A percentile compares a stretch with the other conserved stretches of the same genome.
Conservation (phyloP, 1,140 invertebrate species). For the Ips nitidus region DNA sequence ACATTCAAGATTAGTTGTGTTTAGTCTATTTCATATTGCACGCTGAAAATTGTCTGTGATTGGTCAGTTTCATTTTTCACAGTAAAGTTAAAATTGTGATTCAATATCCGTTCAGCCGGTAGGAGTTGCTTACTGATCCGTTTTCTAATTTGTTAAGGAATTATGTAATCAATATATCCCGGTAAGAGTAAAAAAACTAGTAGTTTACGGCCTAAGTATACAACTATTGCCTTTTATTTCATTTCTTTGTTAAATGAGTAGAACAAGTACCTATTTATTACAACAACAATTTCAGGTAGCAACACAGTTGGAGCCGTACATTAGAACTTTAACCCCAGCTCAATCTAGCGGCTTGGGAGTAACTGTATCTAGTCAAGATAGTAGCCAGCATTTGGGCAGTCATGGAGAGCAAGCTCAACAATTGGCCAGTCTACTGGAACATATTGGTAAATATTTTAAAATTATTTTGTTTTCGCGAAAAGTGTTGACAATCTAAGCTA, state of each 20-base stretch:
- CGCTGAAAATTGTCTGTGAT: no score
- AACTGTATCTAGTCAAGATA: conserved; percentile 43
- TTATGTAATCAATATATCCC: no score
- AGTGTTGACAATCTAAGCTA: neutral
- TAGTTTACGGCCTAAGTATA: no score
- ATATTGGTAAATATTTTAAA: conserved; percentile 51
- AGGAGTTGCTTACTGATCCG: no score
- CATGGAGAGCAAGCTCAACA: conserved; percentile 52
- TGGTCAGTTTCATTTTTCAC: no score
- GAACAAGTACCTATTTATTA: no score
- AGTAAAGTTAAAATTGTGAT: no score
- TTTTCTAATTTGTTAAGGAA: no score
- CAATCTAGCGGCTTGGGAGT: conserved; percentile 48
- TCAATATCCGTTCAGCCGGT: no score
- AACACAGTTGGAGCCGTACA: conserved; percentile 66
- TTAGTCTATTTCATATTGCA: no score
- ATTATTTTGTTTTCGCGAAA: conserved; percentile 8
- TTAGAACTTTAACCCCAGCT: conserved; percentile 59
- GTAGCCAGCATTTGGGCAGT: conserved; percentile 24
- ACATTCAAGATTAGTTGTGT: no score
- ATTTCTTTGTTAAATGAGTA: neutral
- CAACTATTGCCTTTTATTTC: neutral
- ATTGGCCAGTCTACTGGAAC: conserved; percentile 60
- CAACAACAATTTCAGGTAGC: conserved; percentile 49
- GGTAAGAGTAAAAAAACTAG: no score